A percentile compares a stretch with the other conserved stretches of the same genome.
Evolutionary conservation across 35 echinoderm and acorn worm species (phyloP).

Genomic region (Apostichopus parvimensis): DNA sequence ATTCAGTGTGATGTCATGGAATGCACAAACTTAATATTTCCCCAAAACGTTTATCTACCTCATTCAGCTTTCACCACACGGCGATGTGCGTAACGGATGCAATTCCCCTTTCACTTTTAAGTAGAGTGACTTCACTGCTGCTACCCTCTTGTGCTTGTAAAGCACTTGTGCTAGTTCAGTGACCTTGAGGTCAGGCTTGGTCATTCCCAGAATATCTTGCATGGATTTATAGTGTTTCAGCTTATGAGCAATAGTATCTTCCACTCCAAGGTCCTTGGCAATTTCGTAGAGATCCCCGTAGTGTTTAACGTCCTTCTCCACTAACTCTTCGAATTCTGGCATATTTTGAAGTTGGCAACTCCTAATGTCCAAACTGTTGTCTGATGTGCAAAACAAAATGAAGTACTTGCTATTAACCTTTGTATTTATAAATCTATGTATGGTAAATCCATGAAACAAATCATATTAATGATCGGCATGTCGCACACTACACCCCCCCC

Average conservation of each 20-base stretch:
- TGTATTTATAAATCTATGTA: not conserved
- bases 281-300: not conserved
- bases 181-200: not conserved
- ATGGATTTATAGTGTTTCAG: not conserved
- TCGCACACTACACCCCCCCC: no score
- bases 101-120: not conserved
- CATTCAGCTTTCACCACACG: no score
- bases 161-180: not conserved
- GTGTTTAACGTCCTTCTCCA: not conserved
- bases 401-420: not conserved
- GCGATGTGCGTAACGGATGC: no score
- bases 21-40: no score
- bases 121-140: not conserved
- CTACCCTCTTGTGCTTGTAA: not conserved
- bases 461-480: not conserved
- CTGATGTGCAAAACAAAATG: not conserved
- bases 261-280: not conserved
- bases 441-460: not conserved
- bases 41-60: no score
- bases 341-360: not conserved
- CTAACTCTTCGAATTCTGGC: not conserved
- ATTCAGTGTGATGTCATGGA: no score
- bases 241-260: not conserved
- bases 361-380: not conserved
- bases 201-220: not conserved